Base-by-base conservation (phyloP, 2,797 vertebrate species). In the Bovichtus diacanthus region DNA sequence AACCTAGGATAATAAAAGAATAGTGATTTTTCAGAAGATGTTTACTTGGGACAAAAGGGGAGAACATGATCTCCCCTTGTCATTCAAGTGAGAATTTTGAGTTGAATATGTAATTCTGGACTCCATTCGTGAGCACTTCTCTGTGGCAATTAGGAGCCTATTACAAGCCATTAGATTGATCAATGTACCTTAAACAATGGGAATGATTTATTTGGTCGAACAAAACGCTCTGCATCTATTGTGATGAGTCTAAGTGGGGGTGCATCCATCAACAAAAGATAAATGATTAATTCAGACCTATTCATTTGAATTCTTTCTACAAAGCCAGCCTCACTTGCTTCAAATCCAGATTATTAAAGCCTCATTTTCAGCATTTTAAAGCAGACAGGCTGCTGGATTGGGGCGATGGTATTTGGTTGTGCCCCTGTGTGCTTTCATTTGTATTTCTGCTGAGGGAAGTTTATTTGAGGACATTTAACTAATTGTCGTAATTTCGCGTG, bases 91-190 rank as follows among this genome's bases (percentile, higher is more conserved):
- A 84, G 85, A 72, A 82, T 90, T 92, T 91, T 82, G 80, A 93
- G 92, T 89, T 91, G 88, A 94, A 94, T 96, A 88, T 89, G 87
- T 94, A 90, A 94, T 91, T 85, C 93, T 93, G 93, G 93, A 94
- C 90, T 89, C 92, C 93, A 93, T 94, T 94, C 94, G 94, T 93
- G 94, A 95, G 95, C 95, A 95, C 95, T 95, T 96, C 96, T 95
- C 95, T 95, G 90, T 94, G 95, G 96, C 96, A 98, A 98, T 98
- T 98, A 98, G 96, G 95, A 97, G 91, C 95, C 97, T 95, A 98
- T 99, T 98, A 98, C 96, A 96, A 97, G 96, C 95, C 96, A 98
- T 99, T 98, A 97, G 96, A 98, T 96, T 97, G 97, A 98, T 98
- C 97, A 97, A 98, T 98, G 97, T 97, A 97, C 96, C 97, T 98